Conservation (phyloP, 1,140 invertebrate species). For the Papilio polyxenes region DNA sequence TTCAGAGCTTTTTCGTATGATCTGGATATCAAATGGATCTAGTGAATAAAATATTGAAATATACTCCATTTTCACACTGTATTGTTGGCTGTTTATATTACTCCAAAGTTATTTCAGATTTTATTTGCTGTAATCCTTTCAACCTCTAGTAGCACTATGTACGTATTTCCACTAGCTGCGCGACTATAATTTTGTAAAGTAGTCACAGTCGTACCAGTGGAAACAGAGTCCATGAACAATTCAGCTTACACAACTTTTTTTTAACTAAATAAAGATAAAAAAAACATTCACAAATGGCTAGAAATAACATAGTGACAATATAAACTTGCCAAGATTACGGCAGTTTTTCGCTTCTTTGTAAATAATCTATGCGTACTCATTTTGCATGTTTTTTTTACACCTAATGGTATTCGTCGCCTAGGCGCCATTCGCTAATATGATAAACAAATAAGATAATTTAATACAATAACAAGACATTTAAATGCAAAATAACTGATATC, state of each 20-base stretch:
- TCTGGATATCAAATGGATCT: slow-evolving; percentile 10
- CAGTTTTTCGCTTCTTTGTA: not conserved
- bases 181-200: too few species aligned
- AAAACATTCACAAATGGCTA: not conserved
- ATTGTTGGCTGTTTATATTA: too few species aligned
- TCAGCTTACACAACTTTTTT: not conserved
- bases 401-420: not conserved
- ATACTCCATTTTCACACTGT: not conserved
- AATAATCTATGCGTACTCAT: slow-evolving; percentile 6
- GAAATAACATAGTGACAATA: not conserved
- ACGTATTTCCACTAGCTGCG: not conserved
- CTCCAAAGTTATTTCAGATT: too few species aligned
- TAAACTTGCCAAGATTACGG: not conserved
- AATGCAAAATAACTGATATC: slow-evolving; percentile 34
- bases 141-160: not conserved
- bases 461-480: slow-evolving; percentile 26
- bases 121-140: not conserved
- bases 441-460: slow-evolving; percentile 19
- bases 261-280: not conserved
- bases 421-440: slow-evolving; percentile 18
- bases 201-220: not conserved
- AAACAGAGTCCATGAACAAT: not conserved
- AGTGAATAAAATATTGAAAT: not conserved
- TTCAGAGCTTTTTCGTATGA: slow-evolving; percentile 22
- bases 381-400: not conserved